Evolutionary conservation across 2,888 invertebrate genomes (phyloP), one percentile per base, ranked within the genome.

Genomic region (Hyles lineata): DNA sequence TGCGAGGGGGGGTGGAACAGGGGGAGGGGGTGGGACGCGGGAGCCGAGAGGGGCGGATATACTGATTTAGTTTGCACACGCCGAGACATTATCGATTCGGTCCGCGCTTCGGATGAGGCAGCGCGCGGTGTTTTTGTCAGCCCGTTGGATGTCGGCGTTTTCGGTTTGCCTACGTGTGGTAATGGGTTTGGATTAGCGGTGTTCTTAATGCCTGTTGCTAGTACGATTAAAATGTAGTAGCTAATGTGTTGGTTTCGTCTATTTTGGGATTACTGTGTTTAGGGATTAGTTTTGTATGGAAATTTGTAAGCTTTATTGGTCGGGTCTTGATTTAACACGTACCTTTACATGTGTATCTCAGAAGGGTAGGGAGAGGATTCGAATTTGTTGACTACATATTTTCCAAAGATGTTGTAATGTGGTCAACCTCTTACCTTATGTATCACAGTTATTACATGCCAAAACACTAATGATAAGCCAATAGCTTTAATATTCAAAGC

Each of bases 1-100:
- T 11, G 21, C 5, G 43, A 43, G 63, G 63, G 63, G 3, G 63
- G 8, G n/a, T n/a, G 21, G 35, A 32, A 21, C n/a, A 21, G 60
- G 7, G 43, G 43, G 23, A 29, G 21, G 62, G 62, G 29, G 21
- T 23, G 61, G 35, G n/a, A 29, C 21, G 32, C 32, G 72, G 35
- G 35, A 55, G 70, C 32, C 55, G 72, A 32, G 67, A 67, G 67
- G 67, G 67, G 67, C 43, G 67, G 67, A 67, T 67, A 67, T 67
- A 67, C 72, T 72, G 72, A 72, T 72, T 72, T 67, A 85, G 88
- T 89, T 89, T 88, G 85, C 79, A 82, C 85, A 86, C 85, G 79
- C 82, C 81, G 86, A 86, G 86, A 86, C 85, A 79, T 82, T 89
- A 90, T 90, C 86, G 90, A 90, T 89, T 88, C 82, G 78, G 78